Conservation (phyloP, 2,113 vertebrate species). For the Macroglossus sobrinus region DNA sequence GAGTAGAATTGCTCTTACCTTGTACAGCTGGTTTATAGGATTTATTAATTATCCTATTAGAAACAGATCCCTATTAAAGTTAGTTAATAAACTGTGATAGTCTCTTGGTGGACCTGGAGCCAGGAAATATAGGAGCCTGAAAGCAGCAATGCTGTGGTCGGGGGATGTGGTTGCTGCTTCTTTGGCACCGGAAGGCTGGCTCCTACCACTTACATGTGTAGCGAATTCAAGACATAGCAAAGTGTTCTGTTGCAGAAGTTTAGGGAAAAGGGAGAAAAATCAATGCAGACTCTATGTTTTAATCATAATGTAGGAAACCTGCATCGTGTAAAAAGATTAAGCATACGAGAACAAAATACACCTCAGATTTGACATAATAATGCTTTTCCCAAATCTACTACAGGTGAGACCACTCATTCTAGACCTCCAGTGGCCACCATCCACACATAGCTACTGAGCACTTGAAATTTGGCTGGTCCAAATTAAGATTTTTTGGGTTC, state of each 20-base stretch:
- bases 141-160: background rate
- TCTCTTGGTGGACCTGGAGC: conserved; percentile 70
- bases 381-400: background rate
- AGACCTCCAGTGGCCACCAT: background rate
- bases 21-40: conserved; percentile 73
- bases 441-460: accelerated
- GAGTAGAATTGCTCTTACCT: conserved; percentile 70
- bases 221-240: background rate
- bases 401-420: background rate
- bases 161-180: background rate
- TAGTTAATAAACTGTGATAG: conserved; percentile 75
- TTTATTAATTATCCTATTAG: conserved; percentile 79
- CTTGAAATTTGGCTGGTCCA: background rate
- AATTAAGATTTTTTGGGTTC: background rate
- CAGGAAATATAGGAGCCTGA: conserved; percentile 41
- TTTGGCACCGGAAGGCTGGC: background rate
- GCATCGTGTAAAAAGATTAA: background rate
- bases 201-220: background rate
- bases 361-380: background rate
- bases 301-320: background rate
- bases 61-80: conserved; percentile 70
- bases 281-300: background rate
- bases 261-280: conserved; percentile 46
- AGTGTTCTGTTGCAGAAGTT: background rate
- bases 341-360: background rate